Conservation (phyloP, 2,113 vertebrate genomes). For the Anolis sagrei region DNA sequence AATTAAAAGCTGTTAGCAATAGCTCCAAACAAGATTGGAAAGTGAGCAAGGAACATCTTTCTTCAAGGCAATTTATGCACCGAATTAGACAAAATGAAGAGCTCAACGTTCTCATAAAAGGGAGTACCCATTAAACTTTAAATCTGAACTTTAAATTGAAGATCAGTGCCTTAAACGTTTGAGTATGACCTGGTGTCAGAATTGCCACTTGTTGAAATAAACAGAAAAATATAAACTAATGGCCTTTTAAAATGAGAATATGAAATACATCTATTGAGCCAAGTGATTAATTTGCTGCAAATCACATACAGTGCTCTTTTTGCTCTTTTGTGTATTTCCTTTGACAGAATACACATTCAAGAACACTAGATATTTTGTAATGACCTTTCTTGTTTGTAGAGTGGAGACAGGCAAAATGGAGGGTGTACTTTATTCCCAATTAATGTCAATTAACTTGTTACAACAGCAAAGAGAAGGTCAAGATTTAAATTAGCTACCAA, state of each 20-base stretch:
- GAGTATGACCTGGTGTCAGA: conserved; percentile 40
- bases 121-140: conserved; percentile 48
- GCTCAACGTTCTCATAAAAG: conserved; percentile 49
- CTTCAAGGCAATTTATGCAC: conserved; percentile 58
- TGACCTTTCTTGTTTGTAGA: conserved; percentile 55
- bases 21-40: conserved; percentile 63
- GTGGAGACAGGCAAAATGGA: conserved; percentile 30
- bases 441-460: conserved; percentile 38
- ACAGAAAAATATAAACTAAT: conserved; percentile 61
- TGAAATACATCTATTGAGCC: conserved; percentile 57
- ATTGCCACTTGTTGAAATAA: conserved; percentile 68
- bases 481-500: conserved; percentile 25
- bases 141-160: conserved; percentile 38
- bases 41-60: conserved; percentile 43
- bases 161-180: conserved; percentile 41
- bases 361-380: conserved; percentile 39
- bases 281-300: conserved; percentile 61
- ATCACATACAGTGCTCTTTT: conserved; percentile 37
- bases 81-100: conserved; percentile 41
- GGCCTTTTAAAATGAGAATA: conserved; percentile 61
- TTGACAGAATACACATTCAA: conserved; percentile 46
- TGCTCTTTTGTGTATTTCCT: conserved; percentile 37
- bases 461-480: conserved; percentile 37
- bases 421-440: conserved; percentile 6
- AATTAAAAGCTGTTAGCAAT: conserved; percentile 78